Base-by-base conservation (phyloP, 2,797 vertebrate genomes). In the Anomalospiza imberbis region DNA sequence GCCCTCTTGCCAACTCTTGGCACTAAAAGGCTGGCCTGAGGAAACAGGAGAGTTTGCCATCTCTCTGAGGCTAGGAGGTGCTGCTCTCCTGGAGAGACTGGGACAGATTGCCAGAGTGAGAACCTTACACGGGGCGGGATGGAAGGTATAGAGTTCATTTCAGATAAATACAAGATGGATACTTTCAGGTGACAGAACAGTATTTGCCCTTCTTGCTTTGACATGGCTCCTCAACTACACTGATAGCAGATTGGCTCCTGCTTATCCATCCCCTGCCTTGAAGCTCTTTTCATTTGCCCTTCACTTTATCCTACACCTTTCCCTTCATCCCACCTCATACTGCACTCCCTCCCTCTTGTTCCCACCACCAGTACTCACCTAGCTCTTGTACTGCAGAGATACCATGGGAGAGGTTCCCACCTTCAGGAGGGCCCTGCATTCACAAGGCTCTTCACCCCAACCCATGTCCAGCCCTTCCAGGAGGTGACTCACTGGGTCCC, bases 341-440 rank as follows among this genome's bases (percentile, higher is more conserved):
- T 31, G 25, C 47, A 81, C 38, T 42, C 38, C 34, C 21, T 85
- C 54, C 8, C 8, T 61, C 31, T 32, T 75, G 13, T 28, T 91
- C 58, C 51, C 70, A 88, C 36, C 6, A 0, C 7, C 47, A 28
- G 26, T 31, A 47, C 47, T 88, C 60, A 42, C 18, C 10, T 19
- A 31, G 4, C 6, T 44, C 71, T 54, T 32, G 6, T 19, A 65
- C 31, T 51, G 32, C 48, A 70, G 44, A 0, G 0, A 45, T 17
- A 58, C 44, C 14, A 2, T 2, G 20, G 17, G 42, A 42, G 31
- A 72, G 13, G 16, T 29, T 85, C 38, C 38, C 50, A 36, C 16
- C 13, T 54, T 31, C 25, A 36, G 54, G 34, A 88, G 24, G 8
- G 20, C 10, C 25, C 12, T 13, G 12, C 18, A 3, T 18, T 45